Evolutionary conservation across 2,888 invertebrate genomes (phyloP).

Genomic region (Andrena flavipes): DNA sequence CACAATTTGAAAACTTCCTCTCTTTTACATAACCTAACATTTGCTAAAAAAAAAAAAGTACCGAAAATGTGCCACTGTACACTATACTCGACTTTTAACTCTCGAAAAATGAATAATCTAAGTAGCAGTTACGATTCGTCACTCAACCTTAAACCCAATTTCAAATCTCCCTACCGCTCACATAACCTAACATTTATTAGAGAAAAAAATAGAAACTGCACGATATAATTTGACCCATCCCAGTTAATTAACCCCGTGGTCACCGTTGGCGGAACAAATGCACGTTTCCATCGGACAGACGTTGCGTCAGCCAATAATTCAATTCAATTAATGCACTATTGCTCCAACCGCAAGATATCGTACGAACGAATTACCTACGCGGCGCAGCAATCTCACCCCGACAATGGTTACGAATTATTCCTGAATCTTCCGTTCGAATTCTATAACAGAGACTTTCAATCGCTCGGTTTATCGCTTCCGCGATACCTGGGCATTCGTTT

Average conservation of each 20-base stretch:
- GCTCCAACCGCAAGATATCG: not conserved
- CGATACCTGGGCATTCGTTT: constrained; percentile 10
- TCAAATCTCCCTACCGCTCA: not conserved
- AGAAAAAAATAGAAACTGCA: not conserved
- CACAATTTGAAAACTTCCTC: too few relatives aligned
- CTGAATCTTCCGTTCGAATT: not conserved
- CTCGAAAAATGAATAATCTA: too few relatives aligned
- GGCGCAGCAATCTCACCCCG: not conserved
- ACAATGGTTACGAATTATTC: not conserved
- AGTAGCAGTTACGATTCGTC: too few relatives aligned
- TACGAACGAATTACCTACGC: constrained; percentile 11
- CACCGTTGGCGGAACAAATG: not conserved
- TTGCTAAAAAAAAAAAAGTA: too few relatives aligned
- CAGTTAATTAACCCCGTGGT: constrained; percentile 9
- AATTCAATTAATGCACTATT: constrained; percentile 11
- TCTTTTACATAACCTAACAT: too few relatives aligned
- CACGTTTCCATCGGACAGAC: not conserved
- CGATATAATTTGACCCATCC: not conserved
- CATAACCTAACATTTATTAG: not conserved
- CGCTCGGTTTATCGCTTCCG: constrained; percentile 17
- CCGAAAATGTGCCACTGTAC: too few relatives aligned
- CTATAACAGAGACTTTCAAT: not conserved
- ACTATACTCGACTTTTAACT: too few relatives aligned
- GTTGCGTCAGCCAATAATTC: constrained; percentile 25
- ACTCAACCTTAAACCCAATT: not conserved